phyloP scores from a whole-genome alignment of 1,140 invertebrate species.

The Diploscapter pachys region DNA sequence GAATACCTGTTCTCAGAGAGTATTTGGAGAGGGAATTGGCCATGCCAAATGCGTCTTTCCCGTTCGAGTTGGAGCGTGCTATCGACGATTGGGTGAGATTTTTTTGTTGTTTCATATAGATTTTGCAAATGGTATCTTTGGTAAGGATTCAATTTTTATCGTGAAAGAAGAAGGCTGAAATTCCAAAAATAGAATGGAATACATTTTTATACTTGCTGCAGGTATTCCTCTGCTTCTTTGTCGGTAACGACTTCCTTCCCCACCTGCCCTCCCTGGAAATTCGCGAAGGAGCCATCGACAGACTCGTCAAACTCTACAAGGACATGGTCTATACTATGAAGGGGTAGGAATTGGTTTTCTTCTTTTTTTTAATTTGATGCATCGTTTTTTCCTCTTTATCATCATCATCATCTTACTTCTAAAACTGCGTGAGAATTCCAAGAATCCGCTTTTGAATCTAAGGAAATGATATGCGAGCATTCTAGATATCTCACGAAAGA shows the following conservation, averaged over 20 bases:
- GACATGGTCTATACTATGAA: slow-evolving; percentile 77
- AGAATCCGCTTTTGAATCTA: too few species aligned
- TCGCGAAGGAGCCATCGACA: slow-evolving; percentile 91
- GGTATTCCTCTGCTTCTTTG: slow-evolving; percentile 99
- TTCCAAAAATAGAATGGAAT: too few species aligned
- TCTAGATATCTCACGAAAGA: slow-evolving; percentile 80
- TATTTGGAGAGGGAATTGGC: slow-evolving; percentile 85
- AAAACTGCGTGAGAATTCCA: too few species aligned
- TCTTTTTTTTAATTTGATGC: too few species aligned
- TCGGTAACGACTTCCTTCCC: slow-evolving; percentile 98
- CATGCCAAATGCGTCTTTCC: slow-evolving; percentile 89
- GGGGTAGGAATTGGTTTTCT: slow-evolving; percentile 30
- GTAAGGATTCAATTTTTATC: too few species aligned
- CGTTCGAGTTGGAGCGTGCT: slow-evolving; percentile 71
- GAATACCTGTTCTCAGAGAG: slow-evolving; percentile 86
- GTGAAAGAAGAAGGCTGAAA: too few species aligned
- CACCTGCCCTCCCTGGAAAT: slow-evolving; percentile 98
- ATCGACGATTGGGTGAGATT: slow-evolving; percentile 99
- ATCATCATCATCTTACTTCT: too few species aligned
- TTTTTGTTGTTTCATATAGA: slow-evolving; percentile 78
- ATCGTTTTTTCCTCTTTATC: too few species aligned
- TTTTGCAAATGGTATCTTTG: too few species aligned
- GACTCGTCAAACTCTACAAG: slow-evolving; percentile 89
- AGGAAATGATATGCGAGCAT: too few species aligned
- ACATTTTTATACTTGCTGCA: slow-evolving; percentile 66